These are phyloP conservation scores for Drosophila melanosoma DNA, from an alignment of 2,888 invertebrate species.

Conservation along the genomic window DNA sequence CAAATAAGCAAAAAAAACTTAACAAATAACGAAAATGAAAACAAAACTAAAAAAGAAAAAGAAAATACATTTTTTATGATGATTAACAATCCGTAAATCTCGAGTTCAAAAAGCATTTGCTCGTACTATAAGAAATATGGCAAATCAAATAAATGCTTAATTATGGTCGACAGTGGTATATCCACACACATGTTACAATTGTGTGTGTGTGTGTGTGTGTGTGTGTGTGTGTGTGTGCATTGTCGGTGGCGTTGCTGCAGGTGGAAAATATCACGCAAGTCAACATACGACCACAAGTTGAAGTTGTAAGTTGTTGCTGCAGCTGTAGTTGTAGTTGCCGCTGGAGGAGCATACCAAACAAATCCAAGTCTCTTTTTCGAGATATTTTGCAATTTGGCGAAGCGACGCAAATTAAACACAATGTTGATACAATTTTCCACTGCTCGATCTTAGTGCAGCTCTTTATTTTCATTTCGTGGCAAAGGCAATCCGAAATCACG, in stretches of 20 bases:
- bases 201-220: conserved; percentile 27
- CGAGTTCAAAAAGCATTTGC: conserved; percentile 57
- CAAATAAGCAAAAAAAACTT: conserved; percentile 40
- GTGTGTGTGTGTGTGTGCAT: conserved; percentile 31
- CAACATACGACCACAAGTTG: conserved; percentile 56
- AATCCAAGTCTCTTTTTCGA: conserved; percentile 44
- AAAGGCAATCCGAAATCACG: conserved; percentile 35
- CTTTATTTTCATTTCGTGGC: conserved; percentile 55
- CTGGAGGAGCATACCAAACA: conserved; percentile 32
- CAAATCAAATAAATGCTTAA: conserved; percentile 82
- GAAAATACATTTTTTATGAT: conserved; percentile 55
- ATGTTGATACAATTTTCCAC: conserved; percentile 73
- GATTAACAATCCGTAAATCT: conserved; percentile 73
- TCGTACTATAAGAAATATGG: conserved; percentile 74
- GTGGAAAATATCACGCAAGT: conserved; percentile 80
- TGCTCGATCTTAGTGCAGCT: conserved; percentile 26
- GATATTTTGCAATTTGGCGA: conserved; percentile 74
- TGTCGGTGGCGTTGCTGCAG: conserved; percentile 73
- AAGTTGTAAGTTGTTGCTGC: conserved; percentile 19
- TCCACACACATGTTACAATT: conserved; percentile 20
- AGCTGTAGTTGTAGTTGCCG: conserved; percentile 6
- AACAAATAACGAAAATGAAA: conserved; percentile 31
- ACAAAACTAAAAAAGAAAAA: conserved; percentile 27
- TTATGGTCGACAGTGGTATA: conserved; percentile 64
- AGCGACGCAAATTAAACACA: conserved; percentile 72